Conservation (phyloP, 2,888 invertebrate species). For the Caenorhabditis sinica region DNA sequence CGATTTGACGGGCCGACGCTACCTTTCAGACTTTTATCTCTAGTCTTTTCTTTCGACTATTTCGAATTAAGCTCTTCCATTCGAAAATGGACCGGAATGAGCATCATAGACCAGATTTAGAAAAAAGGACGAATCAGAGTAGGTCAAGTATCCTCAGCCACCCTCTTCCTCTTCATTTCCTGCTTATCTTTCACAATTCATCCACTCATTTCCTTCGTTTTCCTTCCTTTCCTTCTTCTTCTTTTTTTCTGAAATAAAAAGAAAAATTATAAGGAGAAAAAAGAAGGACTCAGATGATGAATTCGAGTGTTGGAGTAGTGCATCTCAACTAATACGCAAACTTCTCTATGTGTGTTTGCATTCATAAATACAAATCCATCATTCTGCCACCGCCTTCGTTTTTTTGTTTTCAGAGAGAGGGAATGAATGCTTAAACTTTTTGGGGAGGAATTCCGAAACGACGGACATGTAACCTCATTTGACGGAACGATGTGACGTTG, state of each 20-base stretch:
- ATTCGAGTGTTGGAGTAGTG: constrained; percentile 50
- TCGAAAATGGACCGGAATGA: not conserved
- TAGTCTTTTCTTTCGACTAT: too few relatives aligned
- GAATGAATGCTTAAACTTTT: constrained; percentile 23
- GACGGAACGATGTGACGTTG: constrained; percentile 54
- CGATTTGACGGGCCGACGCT: too few relatives aligned
- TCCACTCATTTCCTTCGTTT: constrained; percentile 36
- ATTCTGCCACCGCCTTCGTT: constrained; percentile 35
- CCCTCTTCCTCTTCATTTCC: constrained; percentile 39
- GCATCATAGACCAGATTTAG: not conserved
- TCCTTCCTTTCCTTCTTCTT: not conserved
- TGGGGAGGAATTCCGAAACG: not conserved
- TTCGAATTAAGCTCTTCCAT: too few relatives aligned
- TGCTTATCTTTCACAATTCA: constrained; percentile 8
- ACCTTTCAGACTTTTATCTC: too few relatives aligned
- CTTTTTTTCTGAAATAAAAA: constrained; percentile 31
- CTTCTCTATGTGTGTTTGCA: constrained; percentile 29
- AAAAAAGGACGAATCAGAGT: constrained; percentile 18
- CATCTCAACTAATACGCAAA: constrained; percentile 60
- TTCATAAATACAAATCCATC: constrained; percentile 57
- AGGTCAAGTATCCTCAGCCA: constrained; percentile 25
- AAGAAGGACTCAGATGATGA: constrained; percentile 48
- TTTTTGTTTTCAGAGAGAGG: constrained; percentile 18
- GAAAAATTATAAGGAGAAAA: constrained; percentile 15
- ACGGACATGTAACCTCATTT: constrained; percentile 39